Percentiles rank a stretch among this genome's conserved stretches.
Evolutionary conservation across 2,888 invertebrate species (phyloP).

Genomic region (Ptilodon capucinus): DNA sequence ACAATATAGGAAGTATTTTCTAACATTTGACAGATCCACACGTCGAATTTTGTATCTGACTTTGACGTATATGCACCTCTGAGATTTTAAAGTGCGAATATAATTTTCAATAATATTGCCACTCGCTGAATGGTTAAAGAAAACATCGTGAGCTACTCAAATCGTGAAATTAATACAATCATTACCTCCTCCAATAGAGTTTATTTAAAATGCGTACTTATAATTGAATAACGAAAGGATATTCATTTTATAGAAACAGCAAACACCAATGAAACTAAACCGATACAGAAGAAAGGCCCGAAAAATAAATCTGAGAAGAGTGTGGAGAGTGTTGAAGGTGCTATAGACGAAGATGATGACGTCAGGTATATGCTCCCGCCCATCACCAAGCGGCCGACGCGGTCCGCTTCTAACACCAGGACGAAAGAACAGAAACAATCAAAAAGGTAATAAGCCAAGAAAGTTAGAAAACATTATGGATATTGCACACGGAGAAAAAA

Average conservation of each 20-base stretch:
- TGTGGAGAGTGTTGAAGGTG: background rate
- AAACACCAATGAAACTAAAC: slow-evolving; percentile 9
- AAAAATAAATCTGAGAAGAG: slow-evolving; percentile 12
- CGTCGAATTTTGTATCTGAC: too few species aligned
- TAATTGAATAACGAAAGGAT: too few species aligned
- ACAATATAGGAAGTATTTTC: too few species aligned
- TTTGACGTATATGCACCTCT: too few species aligned
- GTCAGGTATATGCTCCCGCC: slow-evolving; percentile 41
- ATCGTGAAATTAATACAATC: too few species aligned
- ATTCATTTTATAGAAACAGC: slow-evolving; percentile 15
- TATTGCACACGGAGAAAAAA: background rate
- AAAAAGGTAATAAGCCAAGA: slow-evolving; percentile 26
- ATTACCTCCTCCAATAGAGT: too few species aligned
- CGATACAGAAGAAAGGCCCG: slow-evolving; percentile 16
- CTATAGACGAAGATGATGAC: slow-evolving; percentile 22
- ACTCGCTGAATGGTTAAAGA: too few species aligned
- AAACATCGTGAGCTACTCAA: too few species aligned
- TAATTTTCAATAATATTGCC: too few species aligned
- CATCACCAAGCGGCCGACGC: slow-evolving; percentile 4
- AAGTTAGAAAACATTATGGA: background rate
- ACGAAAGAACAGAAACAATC: slow-evolving; percentile 11
- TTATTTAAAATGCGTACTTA: too few species aligned
- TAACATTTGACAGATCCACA: too few species aligned
- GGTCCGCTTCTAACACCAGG: slow-evolving; percentile 10
- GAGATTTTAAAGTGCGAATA: too few species aligned